Evolutionary conservation across 2,113 vertebrate genomes (phyloP).

Genomic region (Leiothrix lutea): DNA sequence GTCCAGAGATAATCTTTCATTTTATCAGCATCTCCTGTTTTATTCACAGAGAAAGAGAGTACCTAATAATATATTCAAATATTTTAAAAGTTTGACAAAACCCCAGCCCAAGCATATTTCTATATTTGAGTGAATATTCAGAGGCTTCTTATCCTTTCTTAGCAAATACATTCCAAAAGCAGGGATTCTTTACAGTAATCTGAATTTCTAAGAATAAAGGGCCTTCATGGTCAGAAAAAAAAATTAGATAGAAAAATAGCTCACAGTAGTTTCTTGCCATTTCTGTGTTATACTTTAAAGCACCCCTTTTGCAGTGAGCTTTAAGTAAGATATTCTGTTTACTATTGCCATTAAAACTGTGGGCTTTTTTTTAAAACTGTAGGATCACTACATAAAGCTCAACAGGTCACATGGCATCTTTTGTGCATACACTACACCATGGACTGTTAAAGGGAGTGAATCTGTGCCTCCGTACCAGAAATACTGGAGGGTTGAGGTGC

Average conservation of each 20-base stretch:
- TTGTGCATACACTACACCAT: background rate
- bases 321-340: background rate
- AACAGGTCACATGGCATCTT: background rate
- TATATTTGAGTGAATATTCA: background rate
- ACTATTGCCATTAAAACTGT: background rate
- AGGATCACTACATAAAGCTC: background rate
- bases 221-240: background rate
- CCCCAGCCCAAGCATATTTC: background rate
- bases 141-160: background rate
- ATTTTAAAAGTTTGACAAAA: background rate
- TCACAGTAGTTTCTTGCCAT: background rate
- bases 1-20: background rate
- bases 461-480: background rate
- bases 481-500: too few species aligned
- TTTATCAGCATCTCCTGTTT: background rate
- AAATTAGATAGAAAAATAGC: background rate
- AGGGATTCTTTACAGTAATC: background rate
- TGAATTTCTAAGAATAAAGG: background rate
- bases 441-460: background rate
- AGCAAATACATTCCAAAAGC: background rate
- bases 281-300: background rate
- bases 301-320: background rate
- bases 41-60: background rate
- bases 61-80: background rate
- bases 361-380: background rate